Conservation (phyloP, 2,888 invertebrate species). For the Anthrax anthrax region DNA sequence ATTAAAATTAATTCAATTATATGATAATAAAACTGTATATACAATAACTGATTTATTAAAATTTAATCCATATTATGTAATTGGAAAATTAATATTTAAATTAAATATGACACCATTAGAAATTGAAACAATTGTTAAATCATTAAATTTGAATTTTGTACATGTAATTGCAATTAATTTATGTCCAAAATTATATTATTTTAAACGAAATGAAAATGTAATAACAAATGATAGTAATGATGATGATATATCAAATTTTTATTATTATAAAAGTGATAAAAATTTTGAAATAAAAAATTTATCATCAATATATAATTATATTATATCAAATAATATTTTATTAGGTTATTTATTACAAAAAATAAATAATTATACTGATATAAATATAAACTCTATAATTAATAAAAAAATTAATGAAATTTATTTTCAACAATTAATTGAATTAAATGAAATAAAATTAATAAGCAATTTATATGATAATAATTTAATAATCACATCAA, state of each 20-base stretch:
- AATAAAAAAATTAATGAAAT: conserved; percentile 13
- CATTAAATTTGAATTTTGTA: conserved; percentile 56
- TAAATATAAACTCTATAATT: too few relatives aligned
- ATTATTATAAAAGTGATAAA: neutral
- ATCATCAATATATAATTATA: conserved; percentile 26
- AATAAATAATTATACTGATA: conserved; percentile 13
- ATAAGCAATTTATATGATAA: conserved; percentile 18
- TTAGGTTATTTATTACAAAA: conserved; percentile 24
- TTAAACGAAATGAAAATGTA: too few relatives aligned
- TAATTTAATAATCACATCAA: conserved; percentile 22
- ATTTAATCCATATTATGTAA: conserved; percentile 41
- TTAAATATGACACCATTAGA: conserved; percentile 49
- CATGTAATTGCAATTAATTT: conserved; percentile 59
- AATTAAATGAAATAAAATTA: conserved; percentile 17
- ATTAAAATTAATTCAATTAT: conserved; percentile 30
- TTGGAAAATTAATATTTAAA: conserved; percentile 53
- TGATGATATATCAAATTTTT: neutral
- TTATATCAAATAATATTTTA: conserved; percentile 24
- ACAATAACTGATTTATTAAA: conserved; percentile 21
- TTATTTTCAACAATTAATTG: conserved; percentile 19
- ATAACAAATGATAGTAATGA: neutral
- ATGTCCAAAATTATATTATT: conserved; percentile 50
- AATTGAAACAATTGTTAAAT: conserved; percentile 52
- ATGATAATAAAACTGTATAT: conserved; percentile 24
- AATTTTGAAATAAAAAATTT: conserved; percentile 17